A percentile compares a stretch with the other conserved stretches of the same genome.
These are phyloP conservation scores for Gryllus bimaculatus DNA, from an alignment of 1,140 invertebrate genomes.

Conservation along the genomic window DNA sequence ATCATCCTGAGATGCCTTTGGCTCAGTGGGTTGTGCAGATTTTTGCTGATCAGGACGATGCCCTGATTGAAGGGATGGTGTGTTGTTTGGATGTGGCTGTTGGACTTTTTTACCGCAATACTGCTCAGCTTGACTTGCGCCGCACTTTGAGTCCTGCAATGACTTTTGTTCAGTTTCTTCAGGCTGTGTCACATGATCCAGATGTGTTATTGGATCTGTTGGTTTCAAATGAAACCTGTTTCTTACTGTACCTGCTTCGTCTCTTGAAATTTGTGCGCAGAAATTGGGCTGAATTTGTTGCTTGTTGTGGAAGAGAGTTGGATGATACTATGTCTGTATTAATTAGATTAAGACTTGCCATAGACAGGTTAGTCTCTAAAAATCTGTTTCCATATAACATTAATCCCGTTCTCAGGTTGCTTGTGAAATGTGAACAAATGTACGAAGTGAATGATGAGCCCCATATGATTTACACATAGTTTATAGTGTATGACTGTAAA, in stretches of 20 bases:
- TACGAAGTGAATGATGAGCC: slow-evolving; percentile 64
- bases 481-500: not conserved
- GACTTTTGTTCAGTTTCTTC: slow-evolving; percentile 75
- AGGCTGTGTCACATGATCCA: slow-evolving; percentile 71
- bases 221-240: slow-evolving; percentile 85
- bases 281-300: slow-evolving; percentile 74
- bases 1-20: slow-evolving; percentile 76
- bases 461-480: not conserved
- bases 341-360: slow-evolving; percentile 66
- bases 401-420: slow-evolving; percentile 68
- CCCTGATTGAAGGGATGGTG: slow-evolving; percentile 84
- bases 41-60: slow-evolving; percentile 84
- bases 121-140: slow-evolving; percentile 54
- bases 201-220: slow-evolving; percentile 77
- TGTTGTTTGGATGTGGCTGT: slow-evolving; percentile 79
- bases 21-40: slow-evolving; percentile 80
- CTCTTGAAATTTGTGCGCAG: slow-evolving; percentile 76
- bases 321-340: slow-evolving; percentile 76
- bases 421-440: slow-evolving; percentile 75
- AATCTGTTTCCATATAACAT: slow-evolving; percentile 84
- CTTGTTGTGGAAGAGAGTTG: slow-evolving; percentile 63
- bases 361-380: slow-evolving; percentile 70
- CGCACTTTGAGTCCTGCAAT: slow-evolving; percentile 70
- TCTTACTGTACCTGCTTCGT: slow-evolving; percentile 73
- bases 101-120: slow-evolving; percentile 67